Evolutionary conservation across 1,140 invertebrate species (phyloP).

Genomic region (Drosophila arizonae): DNA sequence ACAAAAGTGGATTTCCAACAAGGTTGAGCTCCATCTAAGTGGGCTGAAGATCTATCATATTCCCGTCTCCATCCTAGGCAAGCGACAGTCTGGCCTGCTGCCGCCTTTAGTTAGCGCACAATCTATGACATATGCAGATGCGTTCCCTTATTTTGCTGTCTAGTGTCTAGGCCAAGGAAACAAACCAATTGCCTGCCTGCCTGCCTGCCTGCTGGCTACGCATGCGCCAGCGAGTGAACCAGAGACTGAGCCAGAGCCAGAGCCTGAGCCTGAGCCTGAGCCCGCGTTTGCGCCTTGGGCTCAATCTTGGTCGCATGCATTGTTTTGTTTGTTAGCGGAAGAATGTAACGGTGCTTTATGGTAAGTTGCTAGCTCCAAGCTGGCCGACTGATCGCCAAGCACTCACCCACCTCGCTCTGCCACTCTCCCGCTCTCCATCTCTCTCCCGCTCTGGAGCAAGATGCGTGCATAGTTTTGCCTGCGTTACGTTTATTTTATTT

Average conservation of each 20-base stretch:
- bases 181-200: slow-evolving; percentile 26
- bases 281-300: slow-evolving; percentile 11
- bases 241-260: no score
- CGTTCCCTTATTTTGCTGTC: slow-evolving; percentile 17
- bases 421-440: neutral
- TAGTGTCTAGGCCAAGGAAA: slow-evolving; percentile 45
- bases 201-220: slow-evolving; percentile 49
- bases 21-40: neutral
- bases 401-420: neutral
- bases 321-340: slow-evolving; percentile 75
- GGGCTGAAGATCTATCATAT: neutral
- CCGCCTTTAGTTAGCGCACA: neutral
- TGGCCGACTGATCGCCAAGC: slow-evolving; percentile 32
- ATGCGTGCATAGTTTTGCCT: slow-evolving; percentile 52
- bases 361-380: slow-evolving; percentile 67
- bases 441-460: neutral
- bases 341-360: slow-evolving; percentile 80
- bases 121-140: slow-evolving; percentile 16
- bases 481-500: slow-evolving; percentile 4
- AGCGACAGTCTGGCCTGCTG: neutral
- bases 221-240: slow-evolving; percentile 26
- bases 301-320: slow-evolving; percentile 59
- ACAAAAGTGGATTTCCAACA: neutral
- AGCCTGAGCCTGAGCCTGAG: no score
- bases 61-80: neutral